phyloP scores from a whole-genome alignment of 2,113 vertebrate genomes.

The Lampris incognitus region DNA sequence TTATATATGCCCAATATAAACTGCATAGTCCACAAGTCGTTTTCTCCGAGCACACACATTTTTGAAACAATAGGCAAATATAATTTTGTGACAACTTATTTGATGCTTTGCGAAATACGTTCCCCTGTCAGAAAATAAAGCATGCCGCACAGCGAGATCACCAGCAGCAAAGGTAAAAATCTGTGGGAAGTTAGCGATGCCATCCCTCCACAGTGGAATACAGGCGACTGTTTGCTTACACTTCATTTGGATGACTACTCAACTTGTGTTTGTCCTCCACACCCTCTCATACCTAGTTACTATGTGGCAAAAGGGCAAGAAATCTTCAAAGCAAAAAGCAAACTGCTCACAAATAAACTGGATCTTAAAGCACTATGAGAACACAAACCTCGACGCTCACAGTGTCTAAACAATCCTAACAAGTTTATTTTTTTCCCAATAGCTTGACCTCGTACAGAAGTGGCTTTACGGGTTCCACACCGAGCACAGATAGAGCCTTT shows the following conservation, averaged over 20 bases:
- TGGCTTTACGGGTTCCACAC: background rate
- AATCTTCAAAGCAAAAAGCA: too few relatives aligned
- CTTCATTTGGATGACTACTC: too few relatives aligned
- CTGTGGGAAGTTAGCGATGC: background rate
- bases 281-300: too few relatives aligned
- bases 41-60: too few relatives aligned
- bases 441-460: background rate
- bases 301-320: too few relatives aligned
- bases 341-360: too few relatives aligned
- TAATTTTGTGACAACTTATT: slow-evolving; percentile 49
- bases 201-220: slow-evolving; percentile 23
- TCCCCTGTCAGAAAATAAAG: slow-evolving; percentile 28
- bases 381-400: background rate
- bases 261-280: too few relatives aligned
- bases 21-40: too few relatives aligned
- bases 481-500: background rate
- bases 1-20: too few relatives aligned
- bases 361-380: too few relatives aligned
- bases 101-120: background rate
- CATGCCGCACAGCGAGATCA: background rate
- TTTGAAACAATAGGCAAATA: background rate
- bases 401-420: too few relatives aligned
- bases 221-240: too few relatives aligned
- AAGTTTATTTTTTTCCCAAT: slow-evolving; percentile 33
- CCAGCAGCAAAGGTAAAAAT: background rate